These are phyloP conservation scores for western clawed frog (Xenopus tropicalis) DNA, from an alignment of 2,113 vertebrate genomes.

Conservation along the genomic window UCB_Xtro_10.0 CM004446.2:63163501-63164000, in stretches of 20 bases:
- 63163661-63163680: background rate
- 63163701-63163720: background rate
- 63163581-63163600: background rate
- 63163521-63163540: background rate
- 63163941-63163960: background rate
- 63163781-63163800: conserved; percentile 2
- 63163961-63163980: no score
- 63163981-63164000: no score
- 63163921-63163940: conserved; percentile 19
- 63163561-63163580: background rate
- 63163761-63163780: conserved; percentile 14
- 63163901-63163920: conserved; percentile 17
- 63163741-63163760: conserved; percentile 7
- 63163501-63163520: background rate
- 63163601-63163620: background rate
- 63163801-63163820: conserved; percentile 2
- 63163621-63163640: background rate
- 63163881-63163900: conserved; percentile 6
- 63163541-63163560: no score
- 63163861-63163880: conserved; percentile 13
- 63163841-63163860: conserved; percentile 15
- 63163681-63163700: background rate
- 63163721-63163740: background rate
- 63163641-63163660: background rate
- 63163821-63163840: conserved; percentile 17